Conservation (phyloP, 2,113 vertebrate genomes). For the Illadopsis cleaveri region DNA sequence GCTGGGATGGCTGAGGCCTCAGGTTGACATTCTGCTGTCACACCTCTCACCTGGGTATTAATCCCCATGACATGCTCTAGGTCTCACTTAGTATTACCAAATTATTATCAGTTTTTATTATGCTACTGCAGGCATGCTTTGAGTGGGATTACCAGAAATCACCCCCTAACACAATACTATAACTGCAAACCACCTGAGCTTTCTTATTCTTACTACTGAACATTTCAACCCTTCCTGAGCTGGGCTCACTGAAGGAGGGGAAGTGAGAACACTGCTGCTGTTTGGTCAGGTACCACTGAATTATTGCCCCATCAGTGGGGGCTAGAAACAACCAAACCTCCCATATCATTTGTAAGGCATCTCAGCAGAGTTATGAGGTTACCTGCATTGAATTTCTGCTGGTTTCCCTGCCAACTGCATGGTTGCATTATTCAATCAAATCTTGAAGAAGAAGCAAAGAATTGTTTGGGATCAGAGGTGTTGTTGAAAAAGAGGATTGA, state of each 20-base stretch:
- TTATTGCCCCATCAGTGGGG: background rate
- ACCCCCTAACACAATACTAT: background rate
- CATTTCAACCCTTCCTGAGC: background rate
- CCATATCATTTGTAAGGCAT: background rate
- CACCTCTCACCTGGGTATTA: background rate
- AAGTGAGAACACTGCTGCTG: background rate
- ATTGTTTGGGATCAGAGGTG: background rate
- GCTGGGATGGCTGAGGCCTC: background rate
- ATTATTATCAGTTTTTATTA: background rate
- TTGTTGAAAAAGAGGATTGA: background rate
- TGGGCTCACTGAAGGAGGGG: background rate
- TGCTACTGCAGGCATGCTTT: background rate
- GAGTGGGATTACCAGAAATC: background rate
- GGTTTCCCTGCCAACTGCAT: background rate
- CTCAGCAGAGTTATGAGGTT: background rate
- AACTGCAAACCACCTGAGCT: background rate
- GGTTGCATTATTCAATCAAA: background rate
- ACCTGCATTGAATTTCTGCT: background rate
- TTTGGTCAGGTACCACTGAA: background rate
- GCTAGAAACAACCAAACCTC: background rate
- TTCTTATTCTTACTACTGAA: background rate
- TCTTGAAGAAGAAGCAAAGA: background rate
- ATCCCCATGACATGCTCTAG: background rate
- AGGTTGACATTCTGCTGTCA: background rate
- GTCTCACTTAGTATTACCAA: background rate